A percentile compares a stretch with the other conserved stretches of the same genome.
Conservation (phyloP, 2,888 invertebrate genomes). For the Abscondita cerata region DNA sequence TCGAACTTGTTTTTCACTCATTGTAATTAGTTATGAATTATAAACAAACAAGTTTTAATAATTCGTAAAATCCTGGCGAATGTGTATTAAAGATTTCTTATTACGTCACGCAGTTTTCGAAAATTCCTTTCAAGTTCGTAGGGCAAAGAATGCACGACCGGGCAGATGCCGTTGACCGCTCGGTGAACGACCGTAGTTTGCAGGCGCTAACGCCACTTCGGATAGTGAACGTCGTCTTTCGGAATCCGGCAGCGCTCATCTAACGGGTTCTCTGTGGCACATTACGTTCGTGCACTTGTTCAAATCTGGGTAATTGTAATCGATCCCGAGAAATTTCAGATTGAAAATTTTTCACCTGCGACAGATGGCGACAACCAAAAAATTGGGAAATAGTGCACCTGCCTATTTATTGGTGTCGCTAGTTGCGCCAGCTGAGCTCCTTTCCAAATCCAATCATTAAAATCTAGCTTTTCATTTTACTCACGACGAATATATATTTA, state of each 20-base stretch:
- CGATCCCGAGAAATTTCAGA: neutral
- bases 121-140: constrained; percentile 22
- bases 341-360: neutral
- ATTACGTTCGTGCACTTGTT: constrained; percentile 35
- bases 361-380: constrained; percentile 1
- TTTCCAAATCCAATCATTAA: too few species aligned
- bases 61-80: too few species aligned
- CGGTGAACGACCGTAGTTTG: constrained; percentile 40
- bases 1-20: too few species aligned
- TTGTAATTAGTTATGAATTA: too few species aligned
- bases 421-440: neutral
- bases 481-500: too few species aligned
- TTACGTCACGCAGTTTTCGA: too few species aligned
- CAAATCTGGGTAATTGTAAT: constrained; percentile 13
- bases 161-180: constrained; percentile 30
- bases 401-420: constrained; percentile 1
- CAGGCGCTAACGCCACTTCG: constrained; percentile 44
- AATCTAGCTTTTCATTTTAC: too few species aligned
- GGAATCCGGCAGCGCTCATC: constrained; percentile 41
- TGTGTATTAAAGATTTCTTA: too few species aligned
- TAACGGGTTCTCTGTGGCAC: constrained; percentile 47
- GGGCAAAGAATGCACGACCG: constrained; percentile 13
- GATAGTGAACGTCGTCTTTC: constrained; percentile 41
- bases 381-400: constrained; percentile 1
- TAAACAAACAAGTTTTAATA: too few species aligned